Conservation (phyloP, 2,797 vertebrate species). For the Macropus fuliginosus region DNA sequence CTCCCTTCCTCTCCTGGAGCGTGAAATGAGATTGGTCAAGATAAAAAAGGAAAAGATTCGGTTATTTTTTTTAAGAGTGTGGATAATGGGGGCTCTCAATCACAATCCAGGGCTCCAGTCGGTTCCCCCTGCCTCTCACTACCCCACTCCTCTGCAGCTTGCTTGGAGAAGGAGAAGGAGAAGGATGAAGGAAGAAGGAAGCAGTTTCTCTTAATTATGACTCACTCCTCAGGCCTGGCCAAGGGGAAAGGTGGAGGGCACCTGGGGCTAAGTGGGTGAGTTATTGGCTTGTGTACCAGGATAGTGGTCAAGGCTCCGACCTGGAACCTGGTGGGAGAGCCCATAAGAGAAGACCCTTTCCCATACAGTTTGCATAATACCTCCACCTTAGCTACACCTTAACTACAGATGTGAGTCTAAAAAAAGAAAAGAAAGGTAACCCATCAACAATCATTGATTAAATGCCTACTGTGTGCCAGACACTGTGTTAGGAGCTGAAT, state of each 20-base stretch:
- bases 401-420: neutral
- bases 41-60: constrained; percentile 83
- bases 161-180: constrained; percentile 45
- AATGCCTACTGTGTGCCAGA: neutral
- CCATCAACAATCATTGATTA: neutral
- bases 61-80: constrained; percentile 84
- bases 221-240: constrained; percentile 61
- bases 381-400: constrained; percentile 3
- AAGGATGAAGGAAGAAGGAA: constrained; percentile 57
- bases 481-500: neutral
- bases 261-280: constrained; percentile 50
- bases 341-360: neutral
- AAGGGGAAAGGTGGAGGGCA: constrained; percentile 54
- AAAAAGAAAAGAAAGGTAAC: neutral
- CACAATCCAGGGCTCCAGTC: constrained; percentile 76
- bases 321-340: neutral
- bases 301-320: neutral
- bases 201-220: constrained; percentile 72
- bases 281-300: neutral
- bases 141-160: constrained; percentile 54
- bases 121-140: constrained; percentile 58
- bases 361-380: constrained; percentile 46
- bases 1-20: constrained; percentile 84
- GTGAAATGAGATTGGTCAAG: constrained; percentile 87
- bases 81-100: constrained; percentile 83